Percentiles rank a stretch among this genome's conserved stretches.
These are phyloP conservation scores for Drosophila atripex DNA, from an alignment of 2,888 invertebrate species.

Conservation along the genomic window DNA sequence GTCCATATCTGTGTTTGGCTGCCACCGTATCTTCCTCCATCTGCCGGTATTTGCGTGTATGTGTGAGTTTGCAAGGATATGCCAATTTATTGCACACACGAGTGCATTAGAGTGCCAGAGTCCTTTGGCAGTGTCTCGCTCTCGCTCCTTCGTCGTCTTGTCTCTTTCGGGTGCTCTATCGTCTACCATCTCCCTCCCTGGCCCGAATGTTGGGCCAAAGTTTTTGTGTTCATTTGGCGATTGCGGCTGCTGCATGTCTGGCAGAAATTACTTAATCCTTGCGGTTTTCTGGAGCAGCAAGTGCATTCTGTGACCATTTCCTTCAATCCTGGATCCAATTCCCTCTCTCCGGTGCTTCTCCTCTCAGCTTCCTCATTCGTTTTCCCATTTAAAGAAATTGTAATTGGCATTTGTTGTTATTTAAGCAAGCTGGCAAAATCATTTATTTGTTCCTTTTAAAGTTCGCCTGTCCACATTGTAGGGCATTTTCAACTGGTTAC, in stretches of 20 bases:
- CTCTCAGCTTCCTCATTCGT: not conserved
- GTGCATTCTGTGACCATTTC: conserved; percentile 43
- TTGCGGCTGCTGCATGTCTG: conserved; percentile 81
- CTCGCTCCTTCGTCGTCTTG: conserved; percentile 4
- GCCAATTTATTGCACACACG: conserved; percentile 80
- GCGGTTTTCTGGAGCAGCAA: conserved; percentile 64
- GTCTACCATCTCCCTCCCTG: conserved; percentile 9
- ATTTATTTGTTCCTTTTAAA: conserved; percentile 58
- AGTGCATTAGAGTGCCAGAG: conserved; percentile 76
- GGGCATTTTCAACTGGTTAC: conserved; percentile 21
- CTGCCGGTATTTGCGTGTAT: conserved; percentile 26
- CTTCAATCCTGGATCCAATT: conserved; percentile 7
- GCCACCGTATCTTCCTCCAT: conserved; percentile 3
- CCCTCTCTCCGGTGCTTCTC: not conserved
- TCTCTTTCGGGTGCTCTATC: not conserved
- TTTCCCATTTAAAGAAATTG: conserved; percentile 72
- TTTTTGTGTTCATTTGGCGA: conserved; percentile 80
- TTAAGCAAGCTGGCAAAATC: conserved; percentile 62
- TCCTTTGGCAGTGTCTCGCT: conserved; percentile 25
- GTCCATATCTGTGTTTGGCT: conserved; percentile 9
- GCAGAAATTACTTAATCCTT: conserved; percentile 80
- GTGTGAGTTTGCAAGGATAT: conserved; percentile 68
- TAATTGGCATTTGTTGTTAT: conserved; percentile 75
- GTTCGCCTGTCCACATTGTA: conserved; percentile 51
- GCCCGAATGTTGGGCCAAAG: conserved; percentile 50